Evolutionary conservation across 2,797 vertebrate genomes (phyloP), one percentile per base, ranked within the genome.

Genomic region (Semotilus atromaculatus): DNA sequence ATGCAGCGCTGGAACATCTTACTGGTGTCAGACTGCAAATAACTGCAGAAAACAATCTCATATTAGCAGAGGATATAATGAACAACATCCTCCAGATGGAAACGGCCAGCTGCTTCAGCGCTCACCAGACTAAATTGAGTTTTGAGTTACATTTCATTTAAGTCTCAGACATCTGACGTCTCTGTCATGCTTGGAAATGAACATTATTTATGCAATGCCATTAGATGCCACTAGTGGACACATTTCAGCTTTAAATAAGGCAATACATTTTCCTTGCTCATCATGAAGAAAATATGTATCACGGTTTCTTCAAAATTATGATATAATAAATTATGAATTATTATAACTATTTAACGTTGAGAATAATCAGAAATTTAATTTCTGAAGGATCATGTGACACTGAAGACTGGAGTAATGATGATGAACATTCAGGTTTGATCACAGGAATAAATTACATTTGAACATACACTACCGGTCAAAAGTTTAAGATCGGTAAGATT

Each of bases 1-100:
- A 96, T 91, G 87, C 95, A 94, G 72, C 96, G 95, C 91, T 99
- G 97, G 93, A 99, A 99, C 4, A 94, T 94, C 93, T 97, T 99
- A 90, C 96, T 97, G 93, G 91, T 93, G 89, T 94, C 94, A 36
- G 97, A 96, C 92, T 98, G 97, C 90, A 97, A 90, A 88, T 98
- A 97, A 92, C 98, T 99, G 58, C n/a, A 66, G 29, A 83, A 78
- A 4, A 55, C 26, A 38, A 21, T 14, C 36, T 76, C 60, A 45
- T 10, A 55, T 55, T 23, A 48, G 23, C 19, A 45, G 7, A 62
- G 21, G 1, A 80, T 26, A 34, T 29, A 14, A 58, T 68, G 10
- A 83, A 31, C 36, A 58, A 43, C 34, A n/a, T 48, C 34, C 45
- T 66, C 48, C 48, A 58, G 31, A 76, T 18, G 74, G 38, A 34